phyloP scores from a whole-genome alignment of 2,888 invertebrate genomes.

The Cantharis rufa region DNA sequence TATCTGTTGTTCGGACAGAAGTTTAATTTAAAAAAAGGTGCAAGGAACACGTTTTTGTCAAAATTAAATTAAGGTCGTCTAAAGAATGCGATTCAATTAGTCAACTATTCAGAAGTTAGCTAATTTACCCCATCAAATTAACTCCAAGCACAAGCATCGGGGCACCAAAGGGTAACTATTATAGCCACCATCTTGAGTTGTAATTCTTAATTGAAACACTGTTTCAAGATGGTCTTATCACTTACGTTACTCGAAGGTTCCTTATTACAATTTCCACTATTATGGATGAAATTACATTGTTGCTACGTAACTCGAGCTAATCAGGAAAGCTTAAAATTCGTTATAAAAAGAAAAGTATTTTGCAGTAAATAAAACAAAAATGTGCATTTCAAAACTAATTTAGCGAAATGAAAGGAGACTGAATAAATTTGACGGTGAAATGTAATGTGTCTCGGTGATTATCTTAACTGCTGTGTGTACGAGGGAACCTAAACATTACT shows the following conservation, averaged over 20 bases:
- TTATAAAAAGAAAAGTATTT: background rate
- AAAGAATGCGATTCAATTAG: slow-evolving; percentile 18
- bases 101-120: slow-evolving; percentile 19
- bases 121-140: slow-evolving; percentile 13
- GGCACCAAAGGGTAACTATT: slow-evolving; percentile 1
- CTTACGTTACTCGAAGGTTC: background rate
- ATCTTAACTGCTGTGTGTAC: background rate
- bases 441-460: background rate
- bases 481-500: background rate
- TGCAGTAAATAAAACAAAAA: background rate
- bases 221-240: slow-evolving; percentile 1
- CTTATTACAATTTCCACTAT: background rate
- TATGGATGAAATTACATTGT: background rate
- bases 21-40: background rate
- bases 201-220: slow-evolving; percentile 19
- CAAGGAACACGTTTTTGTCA: background rate
- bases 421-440: background rate
- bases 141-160: slow-evolving; percentile 7
- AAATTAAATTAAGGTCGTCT: slow-evolving; percentile 16
- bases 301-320: background rate
- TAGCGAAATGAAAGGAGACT: background rate
- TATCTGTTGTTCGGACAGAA: background rate
- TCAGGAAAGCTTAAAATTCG: background rate
- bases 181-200: slow-evolving; percentile 9
- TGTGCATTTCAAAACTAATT: background rate